Evolutionary conservation across 2,113 vertebrate species (phyloP).

Genomic region (Platanista minor): DNA sequence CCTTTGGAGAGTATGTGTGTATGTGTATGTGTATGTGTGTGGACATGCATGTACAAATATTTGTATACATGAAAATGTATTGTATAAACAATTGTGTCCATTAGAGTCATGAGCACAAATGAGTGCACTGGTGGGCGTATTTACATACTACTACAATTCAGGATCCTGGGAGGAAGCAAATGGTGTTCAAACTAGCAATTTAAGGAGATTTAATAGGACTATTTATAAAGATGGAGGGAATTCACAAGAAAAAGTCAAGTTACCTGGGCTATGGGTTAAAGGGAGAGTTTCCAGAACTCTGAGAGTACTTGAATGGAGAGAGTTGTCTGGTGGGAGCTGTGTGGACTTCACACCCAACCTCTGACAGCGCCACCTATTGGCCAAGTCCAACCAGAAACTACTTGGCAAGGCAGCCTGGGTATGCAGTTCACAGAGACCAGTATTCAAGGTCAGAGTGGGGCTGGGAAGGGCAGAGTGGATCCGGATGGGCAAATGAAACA

Average conservation of each 20-base stretch:
- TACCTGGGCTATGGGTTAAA: background rate
- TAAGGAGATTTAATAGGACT: background rate
- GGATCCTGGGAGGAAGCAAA: background rate
- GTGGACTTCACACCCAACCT: background rate
- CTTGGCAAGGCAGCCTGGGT: accelerated
- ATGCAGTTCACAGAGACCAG: accelerated
- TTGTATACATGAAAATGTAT: background rate
- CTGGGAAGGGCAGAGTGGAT: background rate
- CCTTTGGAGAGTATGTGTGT: background rate
- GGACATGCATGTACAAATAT: background rate
- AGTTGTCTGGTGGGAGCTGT: background rate
- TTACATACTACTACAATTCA: background rate
- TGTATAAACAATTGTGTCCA: background rate
- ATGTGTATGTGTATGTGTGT: background rate
- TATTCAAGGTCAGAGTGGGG: background rate
- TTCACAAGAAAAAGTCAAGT: background rate
- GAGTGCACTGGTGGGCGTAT: background rate
- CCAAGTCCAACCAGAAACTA: background rate
- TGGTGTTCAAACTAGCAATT: background rate
- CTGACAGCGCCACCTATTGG: background rate
- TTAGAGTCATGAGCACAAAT: background rate
- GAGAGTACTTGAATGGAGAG: background rate
- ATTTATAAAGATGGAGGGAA: background rate
- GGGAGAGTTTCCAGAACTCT: background rate
- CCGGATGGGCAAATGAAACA: background rate